These are phyloP conservation scores for Pseudotriccus pelzelni DNA, from an alignment of 2,797 vertebrate species.

Conservation along the genomic window DNA sequence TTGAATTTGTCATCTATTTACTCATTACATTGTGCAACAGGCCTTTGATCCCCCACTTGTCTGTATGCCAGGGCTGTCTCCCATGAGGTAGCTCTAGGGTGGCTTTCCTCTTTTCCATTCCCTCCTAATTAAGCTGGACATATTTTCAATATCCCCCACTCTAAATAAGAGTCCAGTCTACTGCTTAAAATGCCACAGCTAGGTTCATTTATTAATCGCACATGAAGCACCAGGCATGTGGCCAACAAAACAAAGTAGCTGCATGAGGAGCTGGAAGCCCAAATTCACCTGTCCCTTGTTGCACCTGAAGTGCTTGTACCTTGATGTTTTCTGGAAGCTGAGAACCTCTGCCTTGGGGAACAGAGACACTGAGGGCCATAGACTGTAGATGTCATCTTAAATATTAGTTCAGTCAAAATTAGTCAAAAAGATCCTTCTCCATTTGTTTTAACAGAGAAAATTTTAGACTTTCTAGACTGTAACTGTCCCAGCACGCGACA, in stretches of 20 bases:
- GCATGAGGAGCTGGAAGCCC: background rate
- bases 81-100: background rate
- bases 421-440: background rate
- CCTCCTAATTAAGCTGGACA: conserved; percentile 3
- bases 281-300: background rate
- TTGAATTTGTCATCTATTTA: conserved; percentile 33
- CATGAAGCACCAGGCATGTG: background rate
- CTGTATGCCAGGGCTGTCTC: background rate
- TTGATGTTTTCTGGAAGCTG: background rate
- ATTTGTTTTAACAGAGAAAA: background rate
- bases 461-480: background rate
- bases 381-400: background rate
- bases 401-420: background rate
- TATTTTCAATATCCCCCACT: background rate
- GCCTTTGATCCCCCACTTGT: background rate
- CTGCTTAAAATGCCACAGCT: background rate
- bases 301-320: background rate
- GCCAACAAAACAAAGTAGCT: background rate
- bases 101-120: background rate
- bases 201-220: background rate
- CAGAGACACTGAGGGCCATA: fast-evolving
- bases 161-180: background rate
- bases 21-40: conserved; percentile 9
- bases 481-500: background rate
- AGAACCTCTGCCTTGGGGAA: background rate